Base-by-base conservation (phyloP, 1,140 invertebrate species). In the Anthonomus grandis region DNA sequence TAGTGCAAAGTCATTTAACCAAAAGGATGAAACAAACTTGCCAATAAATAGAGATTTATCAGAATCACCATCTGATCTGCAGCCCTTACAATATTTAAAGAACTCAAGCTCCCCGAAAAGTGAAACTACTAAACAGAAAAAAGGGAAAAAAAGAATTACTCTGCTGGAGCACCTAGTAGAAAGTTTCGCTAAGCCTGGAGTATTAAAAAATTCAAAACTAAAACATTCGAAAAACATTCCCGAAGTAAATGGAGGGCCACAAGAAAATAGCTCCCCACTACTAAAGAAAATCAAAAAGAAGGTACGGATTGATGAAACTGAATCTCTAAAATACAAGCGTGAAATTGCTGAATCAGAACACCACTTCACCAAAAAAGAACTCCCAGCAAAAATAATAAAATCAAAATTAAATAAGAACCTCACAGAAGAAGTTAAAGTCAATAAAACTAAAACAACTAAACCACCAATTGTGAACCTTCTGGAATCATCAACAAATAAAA, bases 331-430 rank as follows among this genome's bases (percentile, higher is more conserved):
- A 50, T 18, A 50, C 3, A 57, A 57, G 23, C 49, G 37, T 24
- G 55, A 57, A 50, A 25, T 57, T 23, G 46, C 55, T 3, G 54
- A 57, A 3, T 10, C 41, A 36, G 55, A 57, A 24, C 6, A 17
- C 18, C 55, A 57, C 37, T 57, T 57, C 45, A 50, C 55, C 13
- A 10, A 37, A 42, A 57, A 42, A 50, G 37, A 57, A 23, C 18
- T 57, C n/a, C 55, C 55, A 41, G 55, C 55, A 21, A 57, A 57
- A 50, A 57, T 57, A 12, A 57, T 57, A 1, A 57, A 57, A 44
- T 57, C 55, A 8, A 57, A 57, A 24, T 41, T 50, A 22, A 57
- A 57, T 44, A 57, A 57, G 10, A 48, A 48, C 21, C 37, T 57
- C n/a, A 57, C 55, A 23, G 55, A 57, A 22, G 55, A 57, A 18